Conservation (phyloP, 2,113 vertebrate species). For the Heterocephalus glaber region DNA sequence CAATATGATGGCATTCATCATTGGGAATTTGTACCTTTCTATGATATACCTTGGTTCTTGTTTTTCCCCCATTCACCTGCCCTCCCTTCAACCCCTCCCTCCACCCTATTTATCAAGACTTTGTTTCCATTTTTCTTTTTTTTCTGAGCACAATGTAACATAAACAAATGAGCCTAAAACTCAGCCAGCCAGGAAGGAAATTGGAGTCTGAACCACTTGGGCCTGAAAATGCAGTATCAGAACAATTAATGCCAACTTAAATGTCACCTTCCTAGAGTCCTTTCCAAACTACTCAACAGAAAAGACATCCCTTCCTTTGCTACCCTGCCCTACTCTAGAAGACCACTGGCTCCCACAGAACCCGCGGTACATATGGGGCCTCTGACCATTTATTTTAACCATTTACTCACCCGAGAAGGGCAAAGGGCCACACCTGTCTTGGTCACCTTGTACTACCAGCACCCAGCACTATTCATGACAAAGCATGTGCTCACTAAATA, state of each 20-base stretch:
- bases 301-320: background rate
- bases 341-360: background rate
- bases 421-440: background rate
- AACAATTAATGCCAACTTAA: background rate
- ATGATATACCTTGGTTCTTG: too few relatives aligned
- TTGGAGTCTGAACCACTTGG: background rate
- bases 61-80: too few relatives aligned
- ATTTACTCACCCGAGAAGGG: background rate
- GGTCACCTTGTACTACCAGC: background rate
- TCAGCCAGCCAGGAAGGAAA: background rate
- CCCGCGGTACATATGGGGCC: accelerated
- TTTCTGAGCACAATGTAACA: background rate
- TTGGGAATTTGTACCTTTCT: too few relatives aligned
- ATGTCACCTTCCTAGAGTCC: background rate
- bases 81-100: too few relatives aligned
- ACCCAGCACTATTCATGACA: background rate
- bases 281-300: background rate
- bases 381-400: background rate
- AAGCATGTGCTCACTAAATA: background rate
- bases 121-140: background rate
- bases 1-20: too few relatives aligned
- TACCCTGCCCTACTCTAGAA: background rate
- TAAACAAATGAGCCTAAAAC: background rate
- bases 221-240: background rate
- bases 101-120: too few relatives aligned